Conservation (phyloP, 2,888 invertebrate species). For the Lepidochrysops patricia region DNA sequence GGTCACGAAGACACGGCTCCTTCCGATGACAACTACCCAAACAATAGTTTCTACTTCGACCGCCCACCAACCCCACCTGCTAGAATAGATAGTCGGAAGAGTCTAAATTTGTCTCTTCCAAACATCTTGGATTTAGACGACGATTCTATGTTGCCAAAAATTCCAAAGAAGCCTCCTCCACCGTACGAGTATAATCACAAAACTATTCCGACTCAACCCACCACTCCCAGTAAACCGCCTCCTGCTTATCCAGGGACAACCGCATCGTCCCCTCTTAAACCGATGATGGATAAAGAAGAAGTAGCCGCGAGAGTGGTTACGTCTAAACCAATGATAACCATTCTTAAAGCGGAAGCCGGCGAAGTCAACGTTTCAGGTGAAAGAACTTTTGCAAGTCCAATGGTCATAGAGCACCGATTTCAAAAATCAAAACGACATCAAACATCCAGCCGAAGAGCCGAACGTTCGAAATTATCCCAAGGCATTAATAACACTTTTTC, state of each 20-base stretch:
- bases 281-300: constrained; percentile 72
- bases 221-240: constrained; percentile 70
- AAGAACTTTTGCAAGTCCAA: constrained; percentile 66
- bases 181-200: constrained; percentile 79
- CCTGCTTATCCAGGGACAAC: constrained; percentile 78
- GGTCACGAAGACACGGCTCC: constrained; percentile 76
- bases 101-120: constrained; percentile 58
- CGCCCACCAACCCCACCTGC: constrained; percentile 81
- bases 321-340: constrained; percentile 83
- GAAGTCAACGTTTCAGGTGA: constrained; percentile 78
- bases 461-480: constrained; percentile 76
- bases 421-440: constrained; percentile 67
- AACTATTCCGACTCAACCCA: constrained; percentile 56
- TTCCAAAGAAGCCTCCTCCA: constrained; percentile 76
- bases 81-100: constrained; percentile 77
- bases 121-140: constrained; percentile 59
- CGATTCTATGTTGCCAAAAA: constrained; percentile 33
- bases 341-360: constrained; percentile 84
- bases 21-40: constrained; percentile 69
- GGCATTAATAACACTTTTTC: constrained; percentile 60
- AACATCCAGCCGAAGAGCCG: constrained; percentile 74
- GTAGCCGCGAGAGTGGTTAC: constrained; percentile 85
- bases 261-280: constrained; percentile 35
- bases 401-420: constrained; percentile 65
- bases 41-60: constrained; percentile 61